These are phyloP conservation scores for Prostheceraeus crozeri DNA, from an alignment of 2,888 invertebrate genomes.

Conservation along the genomic window DNA sequence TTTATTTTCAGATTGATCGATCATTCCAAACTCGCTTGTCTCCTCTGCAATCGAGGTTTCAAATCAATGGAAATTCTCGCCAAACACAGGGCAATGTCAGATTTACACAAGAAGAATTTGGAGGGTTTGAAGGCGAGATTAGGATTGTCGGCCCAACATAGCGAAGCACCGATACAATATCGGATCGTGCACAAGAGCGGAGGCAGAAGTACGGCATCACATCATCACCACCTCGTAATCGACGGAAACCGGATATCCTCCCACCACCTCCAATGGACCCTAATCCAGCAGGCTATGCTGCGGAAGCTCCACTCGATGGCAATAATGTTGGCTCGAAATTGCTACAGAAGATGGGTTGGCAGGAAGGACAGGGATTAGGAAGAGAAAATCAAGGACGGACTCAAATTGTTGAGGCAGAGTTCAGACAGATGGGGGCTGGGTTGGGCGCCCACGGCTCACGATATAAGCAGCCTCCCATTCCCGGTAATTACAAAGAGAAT, in stretches of 20 bases:
- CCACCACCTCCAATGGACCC: neutral
- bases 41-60: slow-evolving; percentile 88
- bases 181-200: slow-evolving; percentile 92
- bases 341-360: slow-evolving; percentile 98
- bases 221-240: slow-evolving; percentile 28
- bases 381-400: slow-evolving; percentile 72
- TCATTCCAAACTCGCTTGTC: slow-evolving; percentile 77
- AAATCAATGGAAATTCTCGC: slow-evolving; percentile 77
- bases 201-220: slow-evolving; percentile 68
- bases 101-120: slow-evolving; percentile 69
- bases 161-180: slow-evolving; percentile 60
- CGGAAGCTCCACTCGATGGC: neutral
- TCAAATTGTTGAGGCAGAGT: slow-evolving; percentile 57
- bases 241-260: no score
- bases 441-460: slow-evolving; percentile 69
- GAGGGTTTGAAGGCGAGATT: slow-evolving; percentile 25
- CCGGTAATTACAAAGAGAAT: slow-evolving; percentile 78
- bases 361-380: slow-evolving; percentile 88
- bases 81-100: slow-evolving; percentile 82
- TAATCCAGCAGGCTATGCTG: neutral
- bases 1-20: slow-evolving; percentile 62
- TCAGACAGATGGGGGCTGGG: slow-evolving; percentile 65
- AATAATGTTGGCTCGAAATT: slow-evolving; percentile 87
- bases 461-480: slow-evolving; percentile 69
- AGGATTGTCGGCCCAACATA: neutral